A percentile compares a stretch with the other conserved stretches of the same genome.
These are phyloP conservation scores for Cerastis leucographa DNA, from an alignment of 2,888 invertebrate species.

Conservation along the genomic window DNA sequence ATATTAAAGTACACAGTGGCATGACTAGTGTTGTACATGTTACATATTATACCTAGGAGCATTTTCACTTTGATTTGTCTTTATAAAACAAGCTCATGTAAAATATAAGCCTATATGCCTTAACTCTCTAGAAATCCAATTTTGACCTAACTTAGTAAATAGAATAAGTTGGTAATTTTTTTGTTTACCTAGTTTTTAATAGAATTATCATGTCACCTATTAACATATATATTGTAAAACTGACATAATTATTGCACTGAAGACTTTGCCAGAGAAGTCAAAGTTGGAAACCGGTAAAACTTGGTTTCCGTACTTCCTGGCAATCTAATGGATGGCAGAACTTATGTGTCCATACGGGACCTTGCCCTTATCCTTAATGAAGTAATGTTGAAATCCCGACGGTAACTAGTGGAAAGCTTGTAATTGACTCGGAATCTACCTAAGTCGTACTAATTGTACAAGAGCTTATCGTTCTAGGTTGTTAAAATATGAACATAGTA, in stretches of 20 bases:
- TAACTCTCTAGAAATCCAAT: neutral
- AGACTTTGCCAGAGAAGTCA: neutral
- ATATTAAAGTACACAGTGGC: constrained; percentile 13
- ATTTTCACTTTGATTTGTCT: neutral
- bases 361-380: neutral
- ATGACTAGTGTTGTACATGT: neutral
- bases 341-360: neutral
- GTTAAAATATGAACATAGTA: neutral
- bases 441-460: neutral
- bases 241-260: neutral
- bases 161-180: neutral
- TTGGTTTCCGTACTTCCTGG: constrained; percentile 9
- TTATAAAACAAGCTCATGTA: neutral
- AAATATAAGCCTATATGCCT: neutral
- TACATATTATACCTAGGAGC: neutral
- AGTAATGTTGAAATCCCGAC: neutral
- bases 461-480: neutral
- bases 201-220: too few species aligned
- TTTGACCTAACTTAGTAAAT: neutral
- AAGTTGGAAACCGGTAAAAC: neutral
- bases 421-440: neutral
- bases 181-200: neutral
- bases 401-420: neutral
- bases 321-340: neutral
- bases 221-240: neutral